These are phyloP conservation scores for Leptinotarsa texana DNA, from an alignment of 1,140 invertebrate species.

Conservation along the genomic window DNA sequence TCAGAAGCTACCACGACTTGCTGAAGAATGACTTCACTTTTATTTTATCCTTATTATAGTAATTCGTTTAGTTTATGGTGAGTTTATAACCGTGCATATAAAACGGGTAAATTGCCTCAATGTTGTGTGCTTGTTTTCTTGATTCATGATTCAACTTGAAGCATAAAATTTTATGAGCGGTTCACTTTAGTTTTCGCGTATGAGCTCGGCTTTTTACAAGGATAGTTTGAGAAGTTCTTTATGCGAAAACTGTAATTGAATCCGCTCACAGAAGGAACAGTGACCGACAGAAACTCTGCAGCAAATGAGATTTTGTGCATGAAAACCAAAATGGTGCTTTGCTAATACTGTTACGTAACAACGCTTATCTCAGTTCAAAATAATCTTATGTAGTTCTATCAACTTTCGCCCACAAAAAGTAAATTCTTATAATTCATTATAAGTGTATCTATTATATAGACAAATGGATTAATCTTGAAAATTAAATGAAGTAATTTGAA, in stretches of 20 bases:
- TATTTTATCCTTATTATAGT: constrained; percentile 20
- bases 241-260: not conserved
- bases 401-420: too few relatives aligned
- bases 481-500: too few relatives aligned
- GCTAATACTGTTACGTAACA: too few relatives aligned
- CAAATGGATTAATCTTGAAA: too few relatives aligned
- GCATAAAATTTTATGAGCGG: constrained; percentile 14
- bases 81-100: constrained; percentile 15
- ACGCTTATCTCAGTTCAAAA: too few relatives aligned
- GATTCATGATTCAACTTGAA: constrained; percentile 13
- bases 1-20: not conserved
- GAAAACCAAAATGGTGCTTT: too few relatives aligned
- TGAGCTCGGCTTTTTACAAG: not conserved
- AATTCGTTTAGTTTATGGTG: constrained; percentile 20
- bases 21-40: constrained; percentile 1
- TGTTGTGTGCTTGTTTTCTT: constrained; percentile 14
- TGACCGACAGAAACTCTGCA: too few relatives aligned
- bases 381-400: too few relatives aligned
- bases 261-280: not conserved
- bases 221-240: not conserved
- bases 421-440: too few relatives aligned
- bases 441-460: too few relatives aligned
- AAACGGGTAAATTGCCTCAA: constrained; percentile 20
- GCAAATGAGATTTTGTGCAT: too few relatives aligned
- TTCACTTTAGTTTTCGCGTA: constrained; percentile 6